These are phyloP conservation scores for Drosophila infuscata DNA, from an alignment of 2,888 invertebrate species.

Conservation along the genomic window DNA sequence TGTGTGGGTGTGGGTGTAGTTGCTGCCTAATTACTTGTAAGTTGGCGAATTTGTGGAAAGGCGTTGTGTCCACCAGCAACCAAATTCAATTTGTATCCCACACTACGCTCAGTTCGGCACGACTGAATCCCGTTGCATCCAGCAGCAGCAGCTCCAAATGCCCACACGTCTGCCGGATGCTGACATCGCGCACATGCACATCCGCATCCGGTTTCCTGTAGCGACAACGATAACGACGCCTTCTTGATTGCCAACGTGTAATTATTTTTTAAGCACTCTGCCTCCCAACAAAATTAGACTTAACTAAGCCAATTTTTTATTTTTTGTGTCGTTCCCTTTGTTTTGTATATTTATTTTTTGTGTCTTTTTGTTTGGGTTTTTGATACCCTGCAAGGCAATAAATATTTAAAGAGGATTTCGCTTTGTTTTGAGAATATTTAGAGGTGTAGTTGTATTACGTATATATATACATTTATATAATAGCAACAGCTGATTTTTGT, in stretches of 20 bases:
- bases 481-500: neutral
- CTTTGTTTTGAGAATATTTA: neutral
- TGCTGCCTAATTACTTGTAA: slow-evolving; percentile 83
- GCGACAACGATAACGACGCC: slow-evolving; percentile 66
- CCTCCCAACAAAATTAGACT: slow-evolving; percentile 76
- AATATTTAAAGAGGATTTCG: neutral
- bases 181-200: slow-evolving; percentile 74
- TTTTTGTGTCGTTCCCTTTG: slow-evolving; percentile 9
- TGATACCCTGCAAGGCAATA: neutral
- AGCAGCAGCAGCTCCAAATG: neutral
- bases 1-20: no score
- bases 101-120: slow-evolving; percentile 40
- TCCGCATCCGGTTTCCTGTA: slow-evolving; percentile 74
- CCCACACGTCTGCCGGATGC: slow-evolving; percentile 56
- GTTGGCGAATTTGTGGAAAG: slow-evolving; percentile 81
- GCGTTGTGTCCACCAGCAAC: slow-evolving; percentile 62
- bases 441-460: neutral
- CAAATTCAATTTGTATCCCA: slow-evolving; percentile 80
- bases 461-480: neutral
- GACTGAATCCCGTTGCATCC: slow-evolving; percentile 17
- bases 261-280: slow-evolving; percentile 80
- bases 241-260: slow-evolving; percentile 77
- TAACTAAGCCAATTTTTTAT: slow-evolving; percentile 66
- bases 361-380: slow-evolving; percentile 2
- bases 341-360: slow-evolving; percentile 16